Percentiles rank a stretch among this genome's conserved stretches.
phyloP scores from a whole-genome alignment of 2,797 vertebrate species.

The Lutjanus campechanus region DNA sequence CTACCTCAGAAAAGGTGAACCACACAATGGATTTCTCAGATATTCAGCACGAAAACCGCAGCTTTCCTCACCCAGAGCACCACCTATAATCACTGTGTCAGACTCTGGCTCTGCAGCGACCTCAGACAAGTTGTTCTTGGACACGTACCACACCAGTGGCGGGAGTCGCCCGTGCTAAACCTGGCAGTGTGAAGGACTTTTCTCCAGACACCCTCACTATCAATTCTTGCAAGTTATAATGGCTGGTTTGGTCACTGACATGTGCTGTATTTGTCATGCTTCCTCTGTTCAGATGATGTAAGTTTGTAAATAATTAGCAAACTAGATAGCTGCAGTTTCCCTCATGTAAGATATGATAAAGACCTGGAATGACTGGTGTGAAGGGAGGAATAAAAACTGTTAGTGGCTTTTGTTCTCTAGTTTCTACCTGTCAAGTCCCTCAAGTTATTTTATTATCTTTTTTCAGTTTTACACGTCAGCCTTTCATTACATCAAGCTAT shows the following conservation, averaged over 20 bases:
- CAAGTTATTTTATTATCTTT: background rate
- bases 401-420: background rate
- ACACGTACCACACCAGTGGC: slow-evolving; percentile 78
- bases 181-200: slow-evolving; percentile 61
- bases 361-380: background rate
- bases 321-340: slow-evolving; percentile 17
- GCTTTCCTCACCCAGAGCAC: slow-evolving; percentile 81
- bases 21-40: slow-evolving; percentile 85
- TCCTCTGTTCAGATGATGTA: slow-evolving; percentile 22
- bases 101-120: slow-evolving; percentile 72
- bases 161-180: slow-evolving; percentile 69
- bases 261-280: slow-evolving; percentile 42
- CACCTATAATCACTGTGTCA: slow-evolving; percentile 84
- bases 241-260: slow-evolving; percentile 24
- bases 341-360: slow-evolving; percentile 6
- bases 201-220: slow-evolving; percentile 52
- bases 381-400: background rate
- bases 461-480: background rate
- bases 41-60: slow-evolving; percentile 80
- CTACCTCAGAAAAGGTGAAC: slow-evolving; percentile 75
- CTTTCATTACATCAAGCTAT: slow-evolving; percentile 41
- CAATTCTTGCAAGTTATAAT: slow-evolving; percentile 42
- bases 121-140: slow-evolving; percentile 86
- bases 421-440: background rate
- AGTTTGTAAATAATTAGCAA: slow-evolving; percentile 5